Percentiles rank a stretch among this genome's conserved stretches.
phyloP scores from a whole-genome alignment of 2,113 vertebrate species.

The Seriola quinqueradiata region DNA sequence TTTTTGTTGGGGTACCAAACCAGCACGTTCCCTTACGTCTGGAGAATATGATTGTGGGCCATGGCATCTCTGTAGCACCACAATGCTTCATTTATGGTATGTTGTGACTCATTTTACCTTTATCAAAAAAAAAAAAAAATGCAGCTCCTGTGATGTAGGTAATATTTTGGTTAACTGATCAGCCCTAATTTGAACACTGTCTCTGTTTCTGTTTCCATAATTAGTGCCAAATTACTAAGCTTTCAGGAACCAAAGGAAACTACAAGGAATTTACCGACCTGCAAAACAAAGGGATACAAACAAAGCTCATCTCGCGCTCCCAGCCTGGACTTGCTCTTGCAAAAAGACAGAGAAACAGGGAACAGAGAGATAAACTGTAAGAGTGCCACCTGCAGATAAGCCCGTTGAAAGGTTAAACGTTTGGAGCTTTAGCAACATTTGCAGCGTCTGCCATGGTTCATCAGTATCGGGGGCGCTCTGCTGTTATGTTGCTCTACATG shows the following conservation, averaged over 20 bases:
- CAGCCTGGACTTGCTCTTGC: constrained; percentile 24
- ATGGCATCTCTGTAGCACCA: too few relatives aligned
- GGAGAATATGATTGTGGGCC: too few relatives aligned
- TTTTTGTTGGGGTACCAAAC: too few relatives aligned
- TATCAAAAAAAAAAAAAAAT: too few relatives aligned
- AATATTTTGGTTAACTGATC: too few relatives aligned
- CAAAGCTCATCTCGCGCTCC: neutral
- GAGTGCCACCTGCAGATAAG: constrained; percentile 23
- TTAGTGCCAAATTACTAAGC: neutral
- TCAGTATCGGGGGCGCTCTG: constrained; percentile 24
- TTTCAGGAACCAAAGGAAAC: neutral
- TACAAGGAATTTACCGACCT: neutral
- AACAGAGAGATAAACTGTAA: constrained; percentile 20
- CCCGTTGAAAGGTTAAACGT: constrained; percentile 52
- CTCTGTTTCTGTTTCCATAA: neutral
- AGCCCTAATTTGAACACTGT: too few relatives aligned
- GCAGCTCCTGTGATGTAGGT: too few relatives aligned
- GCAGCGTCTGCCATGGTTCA: constrained; percentile 29
- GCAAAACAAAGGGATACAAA: neutral
- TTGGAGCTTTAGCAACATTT: constrained; percentile 25
- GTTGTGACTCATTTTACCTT: too few relatives aligned
- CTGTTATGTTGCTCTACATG: constrained; percentile 55
- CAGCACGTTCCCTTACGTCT: too few relatives aligned
- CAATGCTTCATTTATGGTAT: too few relatives aligned
- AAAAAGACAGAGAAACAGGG: neutral